These are phyloP conservation scores for Henricia sp. DNA, from an alignment of 53 echinoderm and acorn worm genomes.

Conservation along the genomic window DNA sequence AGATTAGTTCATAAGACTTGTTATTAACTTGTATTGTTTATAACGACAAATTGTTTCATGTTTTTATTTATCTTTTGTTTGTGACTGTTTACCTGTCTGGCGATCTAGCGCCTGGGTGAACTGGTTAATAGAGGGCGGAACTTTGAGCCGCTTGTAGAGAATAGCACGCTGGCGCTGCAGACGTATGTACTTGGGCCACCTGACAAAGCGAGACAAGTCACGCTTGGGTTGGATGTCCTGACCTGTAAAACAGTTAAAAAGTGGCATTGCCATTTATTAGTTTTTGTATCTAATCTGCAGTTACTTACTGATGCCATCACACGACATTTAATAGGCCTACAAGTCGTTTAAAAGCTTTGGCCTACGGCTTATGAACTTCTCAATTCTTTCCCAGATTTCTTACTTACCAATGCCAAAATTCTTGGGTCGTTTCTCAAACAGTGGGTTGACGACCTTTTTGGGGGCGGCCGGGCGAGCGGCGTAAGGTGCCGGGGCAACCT, in stretches of 20 bases:
- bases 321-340: no score
- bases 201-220: conserved; percentile 95
- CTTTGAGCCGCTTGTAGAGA: conserved; percentile 97
- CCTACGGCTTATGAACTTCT: no score
- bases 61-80: not conserved
- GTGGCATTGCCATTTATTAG: not conserved
- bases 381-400: not conserved
- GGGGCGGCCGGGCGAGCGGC: conserved; percentile 86
- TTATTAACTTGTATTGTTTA: no score
- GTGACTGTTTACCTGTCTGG: conserved; percentile 78
- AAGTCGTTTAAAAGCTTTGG: no score
- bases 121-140: conserved; percentile 97
- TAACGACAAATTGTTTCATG: no score
- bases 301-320: no score
- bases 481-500: conserved; percentile 98
- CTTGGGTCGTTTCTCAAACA: conserved; percentile 97
- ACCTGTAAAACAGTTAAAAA: conserved; percentile 57
- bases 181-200: conserved; percentile 99
- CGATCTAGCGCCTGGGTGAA: conserved; percentile 93
- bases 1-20: no score
- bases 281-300: no score
- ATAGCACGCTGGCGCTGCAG: conserved; percentile 95
- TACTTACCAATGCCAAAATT: conserved; percentile 97
- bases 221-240: conserved; percentile 98
- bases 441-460: conserved; percentile 96